These are phyloP conservation scores for Octonoba sinensis DNA, from an alignment of 2,888 invertebrate genomes.

Conservation along the genomic window DNA sequence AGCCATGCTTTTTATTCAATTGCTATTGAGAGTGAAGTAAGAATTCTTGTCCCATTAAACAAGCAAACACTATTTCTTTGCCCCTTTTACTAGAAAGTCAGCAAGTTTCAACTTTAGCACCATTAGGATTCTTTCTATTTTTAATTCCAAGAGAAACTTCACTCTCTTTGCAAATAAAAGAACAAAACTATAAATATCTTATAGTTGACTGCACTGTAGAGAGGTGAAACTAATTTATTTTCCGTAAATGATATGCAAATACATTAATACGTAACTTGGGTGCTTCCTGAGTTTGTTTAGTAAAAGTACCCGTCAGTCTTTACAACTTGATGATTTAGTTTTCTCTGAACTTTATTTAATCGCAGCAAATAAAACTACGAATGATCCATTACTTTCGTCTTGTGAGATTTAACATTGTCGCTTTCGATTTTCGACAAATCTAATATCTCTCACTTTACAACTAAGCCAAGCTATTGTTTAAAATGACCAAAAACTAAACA, in stretches of 20 bases:
- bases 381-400: too few relatives aligned
- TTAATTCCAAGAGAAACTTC: constrained; percentile 3
- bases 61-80: constrained; percentile 20
- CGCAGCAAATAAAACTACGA: too few relatives aligned
- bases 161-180: constrained; percentile 14
- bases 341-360: too few relatives aligned
- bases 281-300: too few relatives aligned
- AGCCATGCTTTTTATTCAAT: constrained; percentile 20
- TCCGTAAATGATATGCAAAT: constrained; percentile 43
- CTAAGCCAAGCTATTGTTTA: too few relatives aligned
- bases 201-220: not conserved
- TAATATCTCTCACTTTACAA: too few relatives aligned
- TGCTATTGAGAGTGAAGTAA: constrained; percentile 4
- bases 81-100: constrained; percentile 13
- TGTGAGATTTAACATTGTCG: too few relatives aligned
- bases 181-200: constrained; percentile 18
- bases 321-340: too few relatives aligned
- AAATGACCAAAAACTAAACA: too few relatives aligned
- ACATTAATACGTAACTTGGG: not conserved
- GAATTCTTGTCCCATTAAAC: constrained; percentile 35
- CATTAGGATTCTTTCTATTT: constrained; percentile 31
- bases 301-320: too few relatives aligned
- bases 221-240: constrained; percentile 17
- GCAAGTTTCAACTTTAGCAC: constrained; percentile 21
- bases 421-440: too few relatives aligned